Percentiles rank a stretch among this genome's conserved stretches.
phyloP scores from a whole-genome alignment of 2,888 invertebrate genomes.

The Acanthosepion esculentum region DNA sequence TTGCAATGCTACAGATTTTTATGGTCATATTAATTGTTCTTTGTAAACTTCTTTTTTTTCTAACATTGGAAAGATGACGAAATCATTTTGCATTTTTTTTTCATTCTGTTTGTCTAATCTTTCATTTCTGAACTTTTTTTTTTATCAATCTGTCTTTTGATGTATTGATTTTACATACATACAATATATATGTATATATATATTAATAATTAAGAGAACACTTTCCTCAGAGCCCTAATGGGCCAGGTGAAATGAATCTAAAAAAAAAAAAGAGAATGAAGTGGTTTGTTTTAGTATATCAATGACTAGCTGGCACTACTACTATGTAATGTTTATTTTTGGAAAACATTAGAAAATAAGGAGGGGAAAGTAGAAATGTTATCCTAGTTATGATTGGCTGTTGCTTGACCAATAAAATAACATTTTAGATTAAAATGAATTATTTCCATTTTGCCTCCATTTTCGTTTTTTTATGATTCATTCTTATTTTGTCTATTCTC shows the following conservation, averaged over 20 bases:
- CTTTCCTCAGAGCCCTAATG: background rate
- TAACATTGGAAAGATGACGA: background rate
- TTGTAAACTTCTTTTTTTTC: background rate
- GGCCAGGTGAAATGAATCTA: background rate
- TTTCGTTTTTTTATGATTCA: background rate
- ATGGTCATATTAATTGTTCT: background rate
- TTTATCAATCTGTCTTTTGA: background rate
- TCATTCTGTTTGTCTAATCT: background rate
- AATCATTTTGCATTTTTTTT: background rate
- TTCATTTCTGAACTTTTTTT: background rate
- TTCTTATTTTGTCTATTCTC: background rate
- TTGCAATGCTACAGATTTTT: background rate
- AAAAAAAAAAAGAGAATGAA: background rate
- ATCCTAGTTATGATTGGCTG: background rate
- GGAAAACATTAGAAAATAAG: constrained; percentile 6
- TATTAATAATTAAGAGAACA: background rate
- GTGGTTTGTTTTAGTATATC: background rate
- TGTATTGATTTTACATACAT: background rate
- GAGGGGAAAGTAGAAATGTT: background rate
- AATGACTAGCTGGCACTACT: background rate
- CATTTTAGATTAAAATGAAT: background rate
- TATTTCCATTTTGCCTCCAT: background rate
- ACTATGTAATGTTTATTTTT: background rate
- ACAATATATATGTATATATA: background rate
- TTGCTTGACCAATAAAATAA: background rate